Base-by-base conservation (phyloP, 2,113 vertebrate genomes). In the Alexandromys fortis region DNA sequence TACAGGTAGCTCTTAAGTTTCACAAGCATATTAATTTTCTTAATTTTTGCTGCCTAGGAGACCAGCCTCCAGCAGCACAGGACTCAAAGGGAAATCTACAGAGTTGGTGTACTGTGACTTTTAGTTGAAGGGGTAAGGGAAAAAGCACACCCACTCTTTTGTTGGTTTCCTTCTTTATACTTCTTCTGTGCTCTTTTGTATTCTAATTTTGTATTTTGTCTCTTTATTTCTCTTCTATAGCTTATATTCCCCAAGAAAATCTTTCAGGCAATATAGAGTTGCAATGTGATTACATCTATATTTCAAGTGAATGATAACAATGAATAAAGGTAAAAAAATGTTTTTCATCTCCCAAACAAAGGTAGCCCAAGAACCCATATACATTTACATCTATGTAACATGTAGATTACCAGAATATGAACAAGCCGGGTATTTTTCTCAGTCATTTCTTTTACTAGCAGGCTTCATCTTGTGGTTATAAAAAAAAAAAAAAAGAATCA, bases 11-110 rank as follows among this genome's bases (percentile, higher is more conserved):
- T 79, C 63, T 94, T 90, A 94, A 30, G 65, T 81, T 94, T 91
- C 90, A n/a, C 78, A 92, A 72, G 10, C 58, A 68, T 88, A 91
- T 91, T 91, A 78, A 63, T 75, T 92, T 92, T 96, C 88, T 78
- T 70, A 30, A 24, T 73, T 38, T 73, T 73, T 9, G 21, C 70
- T 10, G 3, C 35, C 70, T 73, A 3, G n/a, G 17, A 3, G 19
- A 73, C n/a, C 8, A 73, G 35, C 19, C 35, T 73, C 70, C 70
- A 73, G 70, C 5, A 73, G n/a, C 70, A 38, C n/a, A 38, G 35
- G n/a, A 8, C 8, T 38, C 17, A 73, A 17, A 73, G n/a, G 19
- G n/a, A 73, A 22, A 7, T 38, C 19, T 9, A 38, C 19, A 9
- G 70, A 38, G 3, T 72, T n/a, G 7, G 49, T 14, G 0, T 22